phyloP scores from a whole-genome alignment of 2,888 invertebrate genomes.

The Dysmachus trigonus region DNA sequence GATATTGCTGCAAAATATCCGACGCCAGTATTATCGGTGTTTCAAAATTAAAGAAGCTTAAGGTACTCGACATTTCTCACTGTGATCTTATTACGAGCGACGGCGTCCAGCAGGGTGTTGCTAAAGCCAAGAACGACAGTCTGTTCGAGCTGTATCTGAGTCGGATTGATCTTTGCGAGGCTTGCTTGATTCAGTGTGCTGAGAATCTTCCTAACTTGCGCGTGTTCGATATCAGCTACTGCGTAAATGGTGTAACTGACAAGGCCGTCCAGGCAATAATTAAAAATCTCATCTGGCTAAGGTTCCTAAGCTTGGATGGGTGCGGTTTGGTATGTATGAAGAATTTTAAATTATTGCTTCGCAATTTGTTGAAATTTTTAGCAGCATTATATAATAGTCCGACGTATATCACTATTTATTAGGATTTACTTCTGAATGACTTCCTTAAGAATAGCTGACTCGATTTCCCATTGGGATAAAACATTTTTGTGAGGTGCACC shows the following conservation, averaged over 20 bases:
- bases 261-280: conserved; percentile 74
- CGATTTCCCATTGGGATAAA: no score
- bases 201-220: conserved; percentile 69
- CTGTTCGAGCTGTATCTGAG: conserved; percentile 69
- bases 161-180: conserved; percentile 71
- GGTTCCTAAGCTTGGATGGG: conserved; percentile 71
- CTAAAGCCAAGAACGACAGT: conserved; percentile 64
- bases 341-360: background rate
- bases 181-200: conserved; percentile 70
- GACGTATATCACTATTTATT: no score
- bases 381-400: no score
- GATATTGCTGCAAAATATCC: conserved; percentile 73
- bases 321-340: conserved; percentile 69
- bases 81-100: conserved; percentile 72
- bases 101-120: conserved; percentile 72
- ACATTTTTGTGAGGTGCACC: no score
- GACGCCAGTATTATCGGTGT: conserved; percentile 70
- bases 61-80: conserved; percentile 71
- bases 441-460: no score
- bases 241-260: conserved; percentile 77
- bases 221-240: conserved; percentile 73
- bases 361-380: no score
- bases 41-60: conserved; percentile 67
- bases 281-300: conserved; percentile 69
- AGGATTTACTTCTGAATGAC: no score